Evolutionary conservation across 2,888 invertebrate species (phyloP).

Genomic region (Pyrgus malvae): DNA sequence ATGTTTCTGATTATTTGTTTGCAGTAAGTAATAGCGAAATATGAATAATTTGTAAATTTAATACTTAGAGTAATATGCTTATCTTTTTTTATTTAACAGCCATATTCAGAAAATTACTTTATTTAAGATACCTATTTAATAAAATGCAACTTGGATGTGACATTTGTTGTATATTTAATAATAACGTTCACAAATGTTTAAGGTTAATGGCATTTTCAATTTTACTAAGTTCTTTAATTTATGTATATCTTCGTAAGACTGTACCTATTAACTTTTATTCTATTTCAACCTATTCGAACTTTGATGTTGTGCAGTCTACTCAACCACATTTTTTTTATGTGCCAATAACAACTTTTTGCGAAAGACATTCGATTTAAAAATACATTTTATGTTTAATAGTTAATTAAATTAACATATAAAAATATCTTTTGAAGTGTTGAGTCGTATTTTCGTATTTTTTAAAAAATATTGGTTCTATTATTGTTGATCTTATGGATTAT

Average conservation of each 20-base stretch:
- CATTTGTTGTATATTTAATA: constrained; percentile 33
- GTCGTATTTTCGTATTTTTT: not conserved
- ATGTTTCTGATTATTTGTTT: not conserved
- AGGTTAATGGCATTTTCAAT: constrained; percentile 33
- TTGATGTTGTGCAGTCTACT: constrained; percentile 5
- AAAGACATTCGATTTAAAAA: constrained; percentile 20
- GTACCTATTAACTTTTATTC: constrained; percentile 30
- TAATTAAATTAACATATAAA: not conserved
- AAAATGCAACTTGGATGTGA: constrained; percentile 10
- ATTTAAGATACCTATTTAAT: not conserved
- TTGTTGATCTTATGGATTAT: not conserved
- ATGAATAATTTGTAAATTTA: constrained; percentile 8
- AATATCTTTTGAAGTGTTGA: constrained; percentile 1
- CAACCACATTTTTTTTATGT: not conserved
- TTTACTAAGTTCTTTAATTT: no score
- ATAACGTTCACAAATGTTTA: constrained; percentile 35
- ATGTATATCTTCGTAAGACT: constrained; percentile 58
- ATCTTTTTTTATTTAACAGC: not conserved
- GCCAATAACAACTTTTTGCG: constrained; percentile 14
- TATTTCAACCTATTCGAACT: constrained; percentile 3
- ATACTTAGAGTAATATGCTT: constrained; percentile 2
- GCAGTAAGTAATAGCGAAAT: constrained; percentile 1
- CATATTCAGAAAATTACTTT: not conserved
- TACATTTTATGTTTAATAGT: not conserved
- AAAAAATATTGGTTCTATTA: not conserved